phyloP scores from a whole-genome alignment of 2,797 vertebrate species.

The Notamacropus eugenii region DNA sequence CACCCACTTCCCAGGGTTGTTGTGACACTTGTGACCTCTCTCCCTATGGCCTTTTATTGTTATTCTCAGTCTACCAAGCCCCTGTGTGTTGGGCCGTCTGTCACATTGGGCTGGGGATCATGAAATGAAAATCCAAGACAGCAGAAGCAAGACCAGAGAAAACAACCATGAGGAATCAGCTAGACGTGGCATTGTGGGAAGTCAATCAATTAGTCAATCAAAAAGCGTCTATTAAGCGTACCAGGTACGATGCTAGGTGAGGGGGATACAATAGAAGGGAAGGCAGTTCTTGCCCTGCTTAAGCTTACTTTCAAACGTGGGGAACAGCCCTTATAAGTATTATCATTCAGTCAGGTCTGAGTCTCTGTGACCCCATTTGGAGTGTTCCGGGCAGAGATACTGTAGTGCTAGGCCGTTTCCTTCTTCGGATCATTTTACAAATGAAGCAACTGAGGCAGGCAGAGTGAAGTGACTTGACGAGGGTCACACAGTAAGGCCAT shows the following conservation, averaged over 20 bases:
- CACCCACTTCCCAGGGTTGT: too few species aligned
- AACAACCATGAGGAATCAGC: background rate
- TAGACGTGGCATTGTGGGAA: background rate
- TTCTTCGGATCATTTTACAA: background rate
- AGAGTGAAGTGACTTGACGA: background rate
- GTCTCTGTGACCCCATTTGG: background rate
- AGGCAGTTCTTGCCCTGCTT: background rate
- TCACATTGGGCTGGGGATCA: background rate
- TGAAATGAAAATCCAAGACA: background rate
- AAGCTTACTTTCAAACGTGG: background rate
- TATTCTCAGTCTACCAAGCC: background rate
- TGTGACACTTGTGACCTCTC: background rate
- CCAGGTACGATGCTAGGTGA: too few species aligned
- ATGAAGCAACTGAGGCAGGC: background rate
- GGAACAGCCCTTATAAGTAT: background rate
- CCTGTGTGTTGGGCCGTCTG: background rate
- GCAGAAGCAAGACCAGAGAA: background rate
- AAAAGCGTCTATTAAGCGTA: too few species aligned
- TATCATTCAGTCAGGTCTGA: background rate
- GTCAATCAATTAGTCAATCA: background rate
- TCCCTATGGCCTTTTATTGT: background rate
- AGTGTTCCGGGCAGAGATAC: background rate
- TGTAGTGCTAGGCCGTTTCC: background rate
- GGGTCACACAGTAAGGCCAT: background rate
- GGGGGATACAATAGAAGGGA: background rate